Percentiles rank a stretch among this genome's conserved stretches.
Conservation (phyloP, 2,797 vertebrate genomes). For the Heterohyrax brucei region DNA sequence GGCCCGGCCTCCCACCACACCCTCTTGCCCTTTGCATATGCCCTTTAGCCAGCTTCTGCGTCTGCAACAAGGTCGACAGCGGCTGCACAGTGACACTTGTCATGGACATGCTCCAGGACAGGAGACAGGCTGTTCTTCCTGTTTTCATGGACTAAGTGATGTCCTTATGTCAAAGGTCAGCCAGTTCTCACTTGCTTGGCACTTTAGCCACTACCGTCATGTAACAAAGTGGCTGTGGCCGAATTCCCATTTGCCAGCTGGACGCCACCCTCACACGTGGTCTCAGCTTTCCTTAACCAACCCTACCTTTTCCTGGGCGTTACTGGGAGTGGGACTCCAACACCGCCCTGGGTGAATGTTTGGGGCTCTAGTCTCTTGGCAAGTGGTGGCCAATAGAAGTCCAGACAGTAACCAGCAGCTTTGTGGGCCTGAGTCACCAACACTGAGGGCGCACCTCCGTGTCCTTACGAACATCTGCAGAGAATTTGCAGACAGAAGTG, state of each 20-base stretch:
- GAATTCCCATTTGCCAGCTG: background rate
- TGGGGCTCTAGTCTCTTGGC: background rate
- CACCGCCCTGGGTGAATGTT: background rate
- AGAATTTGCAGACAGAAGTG: background rate
- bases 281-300: background rate
- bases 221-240: background rate
- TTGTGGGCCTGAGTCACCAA: background rate
- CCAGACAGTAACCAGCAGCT: background rate
- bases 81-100: conserved; percentile 9
- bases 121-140: conserved; percentile 69
- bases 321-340: background rate
- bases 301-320: background rate
- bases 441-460: background rate
- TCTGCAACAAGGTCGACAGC: conserved; percentile 66
- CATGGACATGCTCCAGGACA: conserved; percentile 1
- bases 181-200: background rate
- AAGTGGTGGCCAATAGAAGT: background rate
- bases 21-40: background rate
- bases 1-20: background rate
- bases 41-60: background rate
- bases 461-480: background rate
- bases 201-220: background rate
- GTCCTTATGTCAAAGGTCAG: conserved; percentile 38
- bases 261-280: background rate
- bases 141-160: background rate